These are phyloP conservation scores for Ernsta delagoae DNA, from an alignment of 2,888 invertebrate species.

Conservation along the genomic window DNA sequence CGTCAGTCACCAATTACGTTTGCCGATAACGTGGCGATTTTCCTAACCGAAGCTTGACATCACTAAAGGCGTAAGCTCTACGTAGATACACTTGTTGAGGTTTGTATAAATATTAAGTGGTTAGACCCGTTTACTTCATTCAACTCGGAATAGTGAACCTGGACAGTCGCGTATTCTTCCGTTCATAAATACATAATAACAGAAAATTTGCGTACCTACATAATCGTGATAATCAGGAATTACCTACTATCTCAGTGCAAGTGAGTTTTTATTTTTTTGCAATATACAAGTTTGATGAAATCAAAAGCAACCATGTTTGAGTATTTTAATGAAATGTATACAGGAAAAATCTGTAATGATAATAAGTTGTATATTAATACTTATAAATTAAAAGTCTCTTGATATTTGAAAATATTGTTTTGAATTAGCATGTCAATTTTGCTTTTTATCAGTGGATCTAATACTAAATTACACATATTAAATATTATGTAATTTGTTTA, in stretches of 20 bases:
- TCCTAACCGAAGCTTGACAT: neutral
- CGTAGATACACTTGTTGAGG: neutral
- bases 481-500: neutral
- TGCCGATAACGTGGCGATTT: neutral
- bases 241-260: neutral
- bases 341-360: too few relatives aligned
- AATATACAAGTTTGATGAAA: neutral
- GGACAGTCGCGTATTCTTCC: neutral
- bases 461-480: neutral
- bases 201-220: neutral
- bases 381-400: neutral
- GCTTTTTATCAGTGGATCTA: too few relatives aligned
- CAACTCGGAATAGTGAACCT: too few relatives aligned
- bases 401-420: too few relatives aligned
- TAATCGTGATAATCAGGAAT: neutral
- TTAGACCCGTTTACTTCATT: neutral
- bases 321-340: neutral
- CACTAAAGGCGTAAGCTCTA: neutral
- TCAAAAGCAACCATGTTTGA: neutral
- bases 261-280: neutral
- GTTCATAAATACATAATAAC: neutral
- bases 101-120: conserved; percentile 2
- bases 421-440: too few relatives aligned
- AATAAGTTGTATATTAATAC: neutral
- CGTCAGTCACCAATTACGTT: conserved; percentile 6